phyloP scores from a whole-genome alignment of 2,113 vertebrate species.

The Haemorhous mexicanus region DNA sequence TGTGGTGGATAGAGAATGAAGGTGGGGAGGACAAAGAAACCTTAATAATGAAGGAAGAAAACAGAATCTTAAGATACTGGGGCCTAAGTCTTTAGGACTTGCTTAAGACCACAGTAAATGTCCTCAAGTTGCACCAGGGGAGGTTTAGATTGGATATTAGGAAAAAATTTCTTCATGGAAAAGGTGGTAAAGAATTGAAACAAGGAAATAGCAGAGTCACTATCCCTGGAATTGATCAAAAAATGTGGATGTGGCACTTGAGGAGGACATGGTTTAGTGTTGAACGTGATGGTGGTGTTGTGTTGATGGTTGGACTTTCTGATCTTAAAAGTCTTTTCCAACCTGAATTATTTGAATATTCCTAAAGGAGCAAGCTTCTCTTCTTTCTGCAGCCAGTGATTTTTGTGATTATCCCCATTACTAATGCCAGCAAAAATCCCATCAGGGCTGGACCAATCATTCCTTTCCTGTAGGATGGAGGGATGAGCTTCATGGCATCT shows the following conservation, averaged over 20 bases:
- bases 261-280: neutral
- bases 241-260: neutral
- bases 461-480: neutral
- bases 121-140: neutral
- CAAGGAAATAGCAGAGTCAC: neutral
- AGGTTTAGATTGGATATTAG: neutral
- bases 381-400: neutral
- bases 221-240: neutral
- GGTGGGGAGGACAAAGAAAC: neutral
- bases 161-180: neutral
- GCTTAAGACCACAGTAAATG: neutral
- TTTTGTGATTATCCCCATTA: neutral
- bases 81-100: neutral
- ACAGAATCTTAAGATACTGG: neutral
- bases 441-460: neutral
- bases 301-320: neutral
- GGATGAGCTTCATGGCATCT: neutral
- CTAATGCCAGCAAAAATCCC: neutral
- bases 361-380: accelerated
- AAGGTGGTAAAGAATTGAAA: neutral
- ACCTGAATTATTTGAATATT: neutral
- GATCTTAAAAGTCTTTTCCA: neutral
- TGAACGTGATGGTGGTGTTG: neutral
- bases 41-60: neutral
- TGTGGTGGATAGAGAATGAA: neutral